Percentiles rank a stretch among this genome's conserved stretches.
Evolutionary conservation across 2,113 vertebrate genomes (phyloP).

Genomic region (Perccottus glenii): DNA sequence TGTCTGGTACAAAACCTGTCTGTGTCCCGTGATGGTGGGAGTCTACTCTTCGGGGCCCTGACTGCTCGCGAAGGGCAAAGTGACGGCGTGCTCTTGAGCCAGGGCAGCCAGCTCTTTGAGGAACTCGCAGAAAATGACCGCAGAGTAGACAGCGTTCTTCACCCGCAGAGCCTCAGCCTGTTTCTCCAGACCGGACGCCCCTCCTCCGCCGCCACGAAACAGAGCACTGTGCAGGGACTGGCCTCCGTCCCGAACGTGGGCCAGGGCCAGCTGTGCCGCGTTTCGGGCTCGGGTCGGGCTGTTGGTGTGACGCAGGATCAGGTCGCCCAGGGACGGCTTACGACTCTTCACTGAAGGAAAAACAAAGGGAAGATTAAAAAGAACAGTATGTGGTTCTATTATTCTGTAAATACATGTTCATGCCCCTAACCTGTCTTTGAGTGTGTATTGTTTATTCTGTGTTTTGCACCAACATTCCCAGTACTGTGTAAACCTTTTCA

Average conservation of each 20-base stretch:
- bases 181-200: conserved; percentile 75
- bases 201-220: conserved; percentile 70
- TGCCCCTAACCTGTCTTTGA: too few species aligned
- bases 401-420: too few species aligned
- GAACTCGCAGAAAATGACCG: conserved; percentile 95
- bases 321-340: conserved; percentile 89
- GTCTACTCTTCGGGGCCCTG: conserved; percentile 81
- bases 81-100: conserved; percentile 92
- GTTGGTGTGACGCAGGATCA: conserved; percentile 91
- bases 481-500: too few species aligned
- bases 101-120: conserved; percentile 96
- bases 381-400: too few species aligned
- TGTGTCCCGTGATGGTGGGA: conserved; percentile 8
- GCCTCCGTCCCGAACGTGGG: conserved; percentile 86
- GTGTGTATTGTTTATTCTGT: too few species aligned
- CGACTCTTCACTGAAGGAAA: conserved; percentile 85
- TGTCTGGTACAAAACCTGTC: conserved; percentile 54
- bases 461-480: too few species aligned
- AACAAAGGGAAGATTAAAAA: neutral
- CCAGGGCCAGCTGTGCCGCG: conserved; percentile 86
- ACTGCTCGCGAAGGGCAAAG: conserved; percentile 86
- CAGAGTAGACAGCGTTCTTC: conserved; percentile 94
- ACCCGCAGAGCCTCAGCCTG: conserved; percentile 90
- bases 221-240: conserved; percentile 83
- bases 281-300: conserved; percentile 89